Percentiles rank a stretch among this genome's conserved stretches.
Evolutionary conservation across 1,140 invertebrate species (phyloP).

Genomic region (Musca vetustissima): DNA sequence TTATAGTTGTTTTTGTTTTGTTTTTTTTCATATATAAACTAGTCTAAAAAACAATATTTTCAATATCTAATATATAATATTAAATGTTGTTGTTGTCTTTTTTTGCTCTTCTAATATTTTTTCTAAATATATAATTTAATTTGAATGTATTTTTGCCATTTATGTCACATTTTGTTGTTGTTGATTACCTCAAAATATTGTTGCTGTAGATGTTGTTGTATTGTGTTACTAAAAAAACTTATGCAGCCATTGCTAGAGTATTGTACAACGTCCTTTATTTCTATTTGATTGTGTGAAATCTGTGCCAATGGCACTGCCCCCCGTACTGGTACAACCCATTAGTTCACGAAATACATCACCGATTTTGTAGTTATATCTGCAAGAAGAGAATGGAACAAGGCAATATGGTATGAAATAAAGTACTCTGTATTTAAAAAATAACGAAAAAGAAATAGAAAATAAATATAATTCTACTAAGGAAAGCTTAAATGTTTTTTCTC

Average conservation of each 20-base stretch:
- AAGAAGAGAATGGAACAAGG: no score
- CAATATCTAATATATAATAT: no score
- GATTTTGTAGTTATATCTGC: conserved; percentile 55
- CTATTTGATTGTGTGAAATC: conserved; percentile 56
- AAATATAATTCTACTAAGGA: neutral
- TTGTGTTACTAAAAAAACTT: conserved; percentile 42
- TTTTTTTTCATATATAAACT: no score
- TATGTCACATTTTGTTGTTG: neutral
- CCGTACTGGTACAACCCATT: conserved; percentile 51
- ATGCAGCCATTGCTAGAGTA: conserved; percentile 56
- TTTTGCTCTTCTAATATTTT: neutral
- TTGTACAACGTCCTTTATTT: conserved; percentile 57
- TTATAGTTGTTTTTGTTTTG: no score
- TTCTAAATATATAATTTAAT: neutral
- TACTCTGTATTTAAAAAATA: no score
- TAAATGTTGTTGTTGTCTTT: neutral
- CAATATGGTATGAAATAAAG: no score
- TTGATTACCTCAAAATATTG: conserved; percentile 2
- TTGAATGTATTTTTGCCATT: neutral
- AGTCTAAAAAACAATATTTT: no score
- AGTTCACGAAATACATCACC: conserved; percentile 55
- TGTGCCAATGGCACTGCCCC: conserved; percentile 40
- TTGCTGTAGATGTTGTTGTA: neutral
- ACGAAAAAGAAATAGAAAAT: neutral
- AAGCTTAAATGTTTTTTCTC: neutral